Percentiles rank a stretch among this genome's conserved stretches.
Evolutionary conservation across 2,888 invertebrate genomes (phyloP).

Genomic region (Hypena proboscidalis): DNA sequence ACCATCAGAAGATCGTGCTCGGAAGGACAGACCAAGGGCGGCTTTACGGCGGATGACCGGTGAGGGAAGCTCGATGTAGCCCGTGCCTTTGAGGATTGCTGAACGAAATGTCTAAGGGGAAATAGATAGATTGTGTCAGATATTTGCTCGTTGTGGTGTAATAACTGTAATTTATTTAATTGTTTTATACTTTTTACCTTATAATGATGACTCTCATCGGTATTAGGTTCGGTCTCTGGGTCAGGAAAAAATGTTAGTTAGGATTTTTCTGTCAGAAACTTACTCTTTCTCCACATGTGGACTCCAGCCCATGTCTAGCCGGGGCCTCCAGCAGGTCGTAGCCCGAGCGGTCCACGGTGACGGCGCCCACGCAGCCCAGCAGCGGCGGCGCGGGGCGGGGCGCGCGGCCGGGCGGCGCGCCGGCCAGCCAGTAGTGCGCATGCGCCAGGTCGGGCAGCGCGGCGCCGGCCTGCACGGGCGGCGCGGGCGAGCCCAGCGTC

Average conservation of each 20-base stretch:
- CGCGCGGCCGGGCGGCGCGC: conserved; percentile 88
- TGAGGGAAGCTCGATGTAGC: conserved; percentile 91
- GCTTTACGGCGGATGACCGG: conserved; percentile 89
- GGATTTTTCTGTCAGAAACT: no score
- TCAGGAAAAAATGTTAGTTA: no score
- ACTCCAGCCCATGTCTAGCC: conserved; percentile 89
- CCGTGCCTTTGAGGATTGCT: conserved; percentile 92
- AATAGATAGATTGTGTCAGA: no score
- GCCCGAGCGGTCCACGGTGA: conserved; percentile 89
- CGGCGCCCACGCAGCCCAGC: conserved; percentile 93
- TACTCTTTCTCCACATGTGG: conserved; percentile 89
- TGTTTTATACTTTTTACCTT: no score
- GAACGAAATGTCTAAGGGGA: conserved; percentile 86
- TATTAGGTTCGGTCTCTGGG: no score
- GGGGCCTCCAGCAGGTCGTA: conserved; percentile 90
- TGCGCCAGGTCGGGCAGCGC: conserved; percentile 88
- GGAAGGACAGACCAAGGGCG: conserved; percentile 91
- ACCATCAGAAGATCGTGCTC: conserved; percentile 88
- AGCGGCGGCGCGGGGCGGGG: conserved; percentile 75
- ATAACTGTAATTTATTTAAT: not conserved
- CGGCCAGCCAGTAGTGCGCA: conserved; percentile 93
- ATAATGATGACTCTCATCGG: no score
- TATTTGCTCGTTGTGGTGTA: no score
- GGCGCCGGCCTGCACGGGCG: conserved; percentile 83
- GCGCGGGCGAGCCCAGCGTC: conserved; percentile 87